Percentiles rank a stretch among this genome's conserved stretches.
Evolutionary conservation across 2,113 vertebrate species (phyloP).

Genomic region (Tachuris rubrigastra): DNA sequence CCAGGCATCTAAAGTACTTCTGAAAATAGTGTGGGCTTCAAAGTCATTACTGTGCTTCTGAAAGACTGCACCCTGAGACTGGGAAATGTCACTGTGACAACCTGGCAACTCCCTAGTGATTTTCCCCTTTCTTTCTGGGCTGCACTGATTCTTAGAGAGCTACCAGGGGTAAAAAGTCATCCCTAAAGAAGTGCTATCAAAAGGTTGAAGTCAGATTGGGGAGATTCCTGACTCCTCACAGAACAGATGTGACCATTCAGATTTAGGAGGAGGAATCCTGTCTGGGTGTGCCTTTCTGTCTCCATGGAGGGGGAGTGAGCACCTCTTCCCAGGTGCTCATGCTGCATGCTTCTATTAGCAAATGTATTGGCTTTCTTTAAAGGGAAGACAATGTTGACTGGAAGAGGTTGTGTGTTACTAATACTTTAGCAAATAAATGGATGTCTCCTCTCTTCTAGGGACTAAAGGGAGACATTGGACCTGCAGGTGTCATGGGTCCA

Average conservation of each 20-base stretch:
- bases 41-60: background rate
- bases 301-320: fast-evolving
- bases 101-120: background rate
- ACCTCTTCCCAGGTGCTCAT: background rate
- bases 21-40: background rate
- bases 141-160: background rate
- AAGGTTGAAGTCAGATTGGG: background rate
- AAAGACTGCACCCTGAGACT: background rate
- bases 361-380: background rate
- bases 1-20: background rate
- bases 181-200: background rate
- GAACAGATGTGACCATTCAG: background rate
- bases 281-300: background rate
- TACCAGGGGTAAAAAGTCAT: background rate
- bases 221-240: background rate
- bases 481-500: slow-evolving; percentile 84
- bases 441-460: slow-evolving; percentile 77
- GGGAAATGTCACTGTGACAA: background rate
- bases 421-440: background rate
- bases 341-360: background rate
- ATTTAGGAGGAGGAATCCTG: background rate
- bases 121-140: background rate
- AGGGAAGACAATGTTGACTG: background rate
- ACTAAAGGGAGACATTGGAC: slow-evolving; percentile 85
- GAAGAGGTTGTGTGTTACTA: background rate